Evolutionary conservation across 2,113 vertebrate species (phyloP), one percentile per base, ranked within the genome.

Genomic region (Capreolus pygargus): DNA sequence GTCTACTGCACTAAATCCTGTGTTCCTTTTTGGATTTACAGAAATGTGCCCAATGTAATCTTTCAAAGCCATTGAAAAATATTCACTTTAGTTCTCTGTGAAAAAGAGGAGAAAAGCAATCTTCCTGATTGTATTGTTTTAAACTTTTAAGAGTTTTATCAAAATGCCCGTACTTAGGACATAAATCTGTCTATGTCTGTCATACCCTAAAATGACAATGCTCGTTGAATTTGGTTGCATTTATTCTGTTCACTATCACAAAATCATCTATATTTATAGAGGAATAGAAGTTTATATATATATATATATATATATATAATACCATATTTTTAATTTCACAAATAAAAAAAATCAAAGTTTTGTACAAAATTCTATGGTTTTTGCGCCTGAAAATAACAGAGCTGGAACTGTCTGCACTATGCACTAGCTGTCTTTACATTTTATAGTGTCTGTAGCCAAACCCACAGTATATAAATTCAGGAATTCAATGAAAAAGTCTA

Each of bases 201-300:
- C 98, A 97, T 99, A 98, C 98, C 97, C 98, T 98, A 97, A 99
- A 98, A 98, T 99, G 98, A 97, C 99, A 99, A 98, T 98, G 98
- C 98, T 99, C 97, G 98, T 99, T 99, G 98, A 99, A 98, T 98
- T 99, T 99, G 98, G 98, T 99, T 99, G 99, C 99, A 99, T 99
- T 99, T 99, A 98, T 99, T 99, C 99, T 99, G 98, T 99, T 99
- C 99, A 98, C 99, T 99, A 99, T 99, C 98, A 99, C 99, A 99
- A 99, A 98, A 99, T 99, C 99, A 98, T 99, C 99, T 99, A 99
- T 99, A 99, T 99, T 99, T 99, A 99, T 99, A 99, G 99, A 99
- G 99, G 98, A 99, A 99, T 99, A 99, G 99, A 99, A 99, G 99
- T 99, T 99, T 99, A 99, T 99, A 45, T 99, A 99, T 98, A 99